Evolutionary conservation across 1,140 invertebrate species (phyloP), one percentile per base, ranked within the genome.

Genomic region (Ceratina australensis): DNA sequence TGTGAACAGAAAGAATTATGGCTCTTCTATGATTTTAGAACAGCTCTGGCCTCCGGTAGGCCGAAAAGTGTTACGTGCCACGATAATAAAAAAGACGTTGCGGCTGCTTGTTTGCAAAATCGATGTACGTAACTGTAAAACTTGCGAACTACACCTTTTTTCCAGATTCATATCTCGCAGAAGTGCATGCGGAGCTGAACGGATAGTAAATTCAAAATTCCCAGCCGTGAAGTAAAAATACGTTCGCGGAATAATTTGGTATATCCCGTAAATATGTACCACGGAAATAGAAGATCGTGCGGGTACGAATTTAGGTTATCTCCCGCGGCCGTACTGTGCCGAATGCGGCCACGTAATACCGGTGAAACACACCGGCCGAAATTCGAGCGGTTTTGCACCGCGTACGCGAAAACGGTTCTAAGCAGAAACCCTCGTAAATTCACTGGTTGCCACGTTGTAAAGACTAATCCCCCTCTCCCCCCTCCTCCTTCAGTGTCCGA

Each of bases 251-350:
- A 75, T 59, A 67, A 75, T 59, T 75, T 26, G 33, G 33, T 16
- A 22, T 49, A n/a, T 67, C 72, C 54, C 64, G 52, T 67, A 75
- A 67, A 67, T 75, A 75, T 57, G 67, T 75, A 59, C 22, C 20
- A 16, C 42, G 22, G 22, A 67, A 75, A 75, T 67, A 64, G 64
- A 59, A 67, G 63, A 75, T 67, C 64, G 63, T 26, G 64, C 54
- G 66, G 66, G 72, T 56, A 67, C 33, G 18, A 67, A 75, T 75
- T 75, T 47, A 75, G 64, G 64, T 59, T 75, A 75, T 75, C 72
- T 66, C 28, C 28, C 20, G 2, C 28, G 10, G 22, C 61, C 4
- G 33, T 42, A n/a, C 33, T 66, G 50, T 52, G 50, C 50, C 50
- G 72, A 52, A 56, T 47, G 22, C 49, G 59, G 16, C 26, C 4